Percentiles rank a stretch among this genome's conserved stretches.
Conservation (phyloP, 2,888 invertebrate genomes). For the Resseliella maxima region DNA sequence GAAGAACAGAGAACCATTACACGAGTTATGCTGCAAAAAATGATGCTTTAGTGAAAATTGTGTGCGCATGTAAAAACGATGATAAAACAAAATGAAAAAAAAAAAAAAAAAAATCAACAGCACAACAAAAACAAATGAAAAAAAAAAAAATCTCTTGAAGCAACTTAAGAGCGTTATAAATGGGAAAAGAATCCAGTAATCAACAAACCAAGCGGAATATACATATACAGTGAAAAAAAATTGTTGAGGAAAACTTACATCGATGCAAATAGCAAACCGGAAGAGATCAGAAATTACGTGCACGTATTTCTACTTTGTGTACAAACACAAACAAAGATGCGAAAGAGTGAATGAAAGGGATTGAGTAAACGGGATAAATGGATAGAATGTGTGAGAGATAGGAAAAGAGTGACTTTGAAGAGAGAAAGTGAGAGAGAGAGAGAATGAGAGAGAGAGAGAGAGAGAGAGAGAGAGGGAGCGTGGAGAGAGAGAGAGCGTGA, state of each 20-base stretch:
- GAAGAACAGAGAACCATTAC: neutral
- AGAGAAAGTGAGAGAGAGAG: too few relatives aligned
- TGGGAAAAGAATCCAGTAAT: constrained; percentile 4
- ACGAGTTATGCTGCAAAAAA: neutral
- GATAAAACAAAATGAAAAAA: neutral
- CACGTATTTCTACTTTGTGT: constrained; percentile 31
- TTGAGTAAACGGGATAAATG: neutral
- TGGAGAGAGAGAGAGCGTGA: too few relatives aligned
- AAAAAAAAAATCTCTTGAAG: neutral
- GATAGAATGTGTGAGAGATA: neutral
- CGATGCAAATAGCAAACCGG: neutral
- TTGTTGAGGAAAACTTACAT: neutral
- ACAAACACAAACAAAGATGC: neutral
- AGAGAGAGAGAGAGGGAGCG: too few relatives aligned
- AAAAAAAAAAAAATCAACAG: neutral
- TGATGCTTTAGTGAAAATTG: neutral
- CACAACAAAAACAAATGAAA: neutral
- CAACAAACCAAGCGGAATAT: neutral
- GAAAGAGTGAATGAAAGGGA: too few relatives aligned
- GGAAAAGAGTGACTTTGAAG: too few relatives aligned
- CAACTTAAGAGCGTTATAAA: constrained; percentile 46
- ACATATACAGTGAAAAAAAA: neutral
- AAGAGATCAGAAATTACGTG: constrained; percentile 49
- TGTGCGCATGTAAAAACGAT: neutral
- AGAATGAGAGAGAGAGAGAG: too few relatives aligned